phyloP scores from a whole-genome alignment of 2,113 vertebrate species.

The Anarhynchus alexandrinus region DNA sequence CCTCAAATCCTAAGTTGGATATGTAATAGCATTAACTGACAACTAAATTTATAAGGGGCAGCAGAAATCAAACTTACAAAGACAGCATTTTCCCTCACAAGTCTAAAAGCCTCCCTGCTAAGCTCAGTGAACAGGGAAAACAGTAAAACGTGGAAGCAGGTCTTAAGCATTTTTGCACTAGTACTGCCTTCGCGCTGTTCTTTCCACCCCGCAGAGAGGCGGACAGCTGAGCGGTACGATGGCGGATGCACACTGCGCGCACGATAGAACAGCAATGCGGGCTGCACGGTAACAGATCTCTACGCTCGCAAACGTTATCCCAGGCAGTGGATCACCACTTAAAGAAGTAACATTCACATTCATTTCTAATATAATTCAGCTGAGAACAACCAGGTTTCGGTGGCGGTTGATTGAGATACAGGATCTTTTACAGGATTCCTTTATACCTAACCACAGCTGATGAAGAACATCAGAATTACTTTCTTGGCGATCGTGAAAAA shows the following conservation, averaged over 20 bases:
- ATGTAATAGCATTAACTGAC: not conserved
- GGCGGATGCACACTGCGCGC: no score
- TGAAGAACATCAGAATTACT: not conserved
- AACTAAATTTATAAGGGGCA: not conserved
- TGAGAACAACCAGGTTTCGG: not conserved
- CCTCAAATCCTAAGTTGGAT: not conserved
- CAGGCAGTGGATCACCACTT: not conserved
- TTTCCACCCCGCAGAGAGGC: not conserved
- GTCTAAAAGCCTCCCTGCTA: not conserved
- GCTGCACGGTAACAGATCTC: not conserved
- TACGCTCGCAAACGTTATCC: not conserved
- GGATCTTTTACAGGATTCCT: not conserved
- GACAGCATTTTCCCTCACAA: not conserved
- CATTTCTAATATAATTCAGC: not conserved
- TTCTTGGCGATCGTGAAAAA: not conserved
- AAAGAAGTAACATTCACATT: not conserved
- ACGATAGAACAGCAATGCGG: not conserved
- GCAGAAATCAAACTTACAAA: not conserved
- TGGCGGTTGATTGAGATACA: not conserved
- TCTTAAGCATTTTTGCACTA: not conserved
- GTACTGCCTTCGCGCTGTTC: not conserved
- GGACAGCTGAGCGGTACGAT: not conserved
- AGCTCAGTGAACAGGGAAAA: not conserved
- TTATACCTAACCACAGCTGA: not conserved
- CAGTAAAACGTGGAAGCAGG: not conserved